A percentile compares a stretch with the other conserved stretches of the same genome.
These are phyloP conservation scores for Holacanthella duospinosa DNA, from an alignment of 2,888 invertebrate genomes.

Conservation along the genomic window DNA sequence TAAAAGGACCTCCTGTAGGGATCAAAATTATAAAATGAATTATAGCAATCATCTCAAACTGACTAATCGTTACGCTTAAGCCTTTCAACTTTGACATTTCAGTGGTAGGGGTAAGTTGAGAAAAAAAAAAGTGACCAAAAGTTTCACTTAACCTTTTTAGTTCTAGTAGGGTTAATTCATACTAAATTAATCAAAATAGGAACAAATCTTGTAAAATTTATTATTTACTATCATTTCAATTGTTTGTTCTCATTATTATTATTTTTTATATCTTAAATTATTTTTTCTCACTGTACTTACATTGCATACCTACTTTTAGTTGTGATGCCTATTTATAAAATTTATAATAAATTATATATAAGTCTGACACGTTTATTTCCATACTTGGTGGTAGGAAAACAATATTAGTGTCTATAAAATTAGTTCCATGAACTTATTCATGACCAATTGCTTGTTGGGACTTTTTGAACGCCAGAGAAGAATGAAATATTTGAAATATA, in stretches of 20 bases:
- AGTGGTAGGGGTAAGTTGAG: too few species aligned
- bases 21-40: conserved; percentile 17
- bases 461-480: too few species aligned
- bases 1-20: conserved; percentile 21
- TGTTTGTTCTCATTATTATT: background rate
- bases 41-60: conserved; percentile 21
- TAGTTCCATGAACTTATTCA: background rate
- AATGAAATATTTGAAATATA: too few species aligned
- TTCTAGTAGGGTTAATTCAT: too few species aligned
- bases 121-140: too few species aligned
- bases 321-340: background rate
- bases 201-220: too few species aligned
- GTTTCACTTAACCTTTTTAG: too few species aligned
- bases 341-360: background rate
- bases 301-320: background rate
- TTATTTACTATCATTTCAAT: background rate
- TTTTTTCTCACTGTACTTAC: too few species aligned
- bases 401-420: conserved; percentile 4
- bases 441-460: background rate
- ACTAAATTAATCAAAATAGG: too few species aligned
- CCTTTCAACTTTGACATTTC: conserved; percentile 18
- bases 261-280: too few species aligned
- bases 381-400: background rate
- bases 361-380: background rate
- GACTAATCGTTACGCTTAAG: conserved; percentile 16